Percentiles rank a stretch among this genome's conserved stretches.
phyloP scores from a whole-genome alignment of 1,140 invertebrate genomes.

The Ips nitidus region DNA sequence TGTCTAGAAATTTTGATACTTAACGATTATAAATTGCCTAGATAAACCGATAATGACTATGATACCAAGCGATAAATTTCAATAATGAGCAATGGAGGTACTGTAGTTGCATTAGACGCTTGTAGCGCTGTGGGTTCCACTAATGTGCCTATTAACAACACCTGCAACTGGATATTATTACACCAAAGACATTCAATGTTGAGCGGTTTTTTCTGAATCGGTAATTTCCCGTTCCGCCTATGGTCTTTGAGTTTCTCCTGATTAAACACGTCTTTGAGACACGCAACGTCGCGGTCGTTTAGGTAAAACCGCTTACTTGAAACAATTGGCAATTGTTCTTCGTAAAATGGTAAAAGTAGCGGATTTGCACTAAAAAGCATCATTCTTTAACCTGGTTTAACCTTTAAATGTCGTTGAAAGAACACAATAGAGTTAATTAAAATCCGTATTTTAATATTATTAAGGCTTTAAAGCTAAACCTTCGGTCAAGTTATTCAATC shows the following conservation, averaged over 20 bases:
- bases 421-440: not conserved
- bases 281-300: constrained; percentile 26
- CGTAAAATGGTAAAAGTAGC: constrained; percentile 15
- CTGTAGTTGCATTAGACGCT: too few species aligned
- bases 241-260: constrained; percentile 8
- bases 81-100: too few species aligned
- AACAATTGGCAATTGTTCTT: constrained; percentile 38
- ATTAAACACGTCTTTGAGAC: constrained; percentile 14
- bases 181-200: too few species aligned
- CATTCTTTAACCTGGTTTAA: constrained; percentile 23
- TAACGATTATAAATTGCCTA: too few species aligned
- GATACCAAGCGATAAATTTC: too few species aligned
- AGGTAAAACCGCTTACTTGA: constrained; percentile 18
- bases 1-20: too few species aligned
- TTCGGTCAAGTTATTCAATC: not conserved
- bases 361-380: constrained; percentile 26
- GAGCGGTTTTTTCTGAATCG: too few species aligned
- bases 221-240: not conserved
- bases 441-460: constrained; percentile 4
- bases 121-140: too few species aligned
- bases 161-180: too few species aligned
- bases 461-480: not conserved
- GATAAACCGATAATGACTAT: too few species aligned
- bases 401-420: constrained; percentile 35
- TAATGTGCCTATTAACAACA: too few species aligned